phyloP scores from a whole-genome alignment of 2,888 invertebrate species.

The Cepaea hortensis region DNA sequence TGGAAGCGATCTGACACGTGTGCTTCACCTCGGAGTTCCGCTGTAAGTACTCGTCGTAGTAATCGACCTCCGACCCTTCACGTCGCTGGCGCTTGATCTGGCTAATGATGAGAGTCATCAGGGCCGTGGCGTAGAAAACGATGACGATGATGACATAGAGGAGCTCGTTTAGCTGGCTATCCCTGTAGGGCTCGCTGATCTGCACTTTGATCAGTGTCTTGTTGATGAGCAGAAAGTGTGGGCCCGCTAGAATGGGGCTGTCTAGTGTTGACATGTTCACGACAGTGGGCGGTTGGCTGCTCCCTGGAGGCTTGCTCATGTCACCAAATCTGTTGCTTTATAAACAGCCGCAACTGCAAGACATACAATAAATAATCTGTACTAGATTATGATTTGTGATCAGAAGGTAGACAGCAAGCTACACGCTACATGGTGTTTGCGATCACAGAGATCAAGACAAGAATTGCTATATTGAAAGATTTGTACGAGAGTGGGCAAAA shows the following conservation, averaged over 20 bases:
- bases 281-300: background rate
- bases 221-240: conserved; percentile 50
- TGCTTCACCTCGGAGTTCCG: conserved; percentile 64
- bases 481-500: no score
- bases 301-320: background rate
- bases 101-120: conserved; percentile 70
- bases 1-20: conserved; percentile 59
- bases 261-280: conserved; percentile 8
- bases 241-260: background rate
- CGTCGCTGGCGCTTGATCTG: conserved; percentile 67
- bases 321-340: background rate
- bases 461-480: no score
- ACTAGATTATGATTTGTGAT: no score
- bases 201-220: conserved; percentile 53
- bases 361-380: no score
- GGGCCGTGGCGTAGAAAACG: conserved; percentile 70
- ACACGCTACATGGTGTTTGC: no score
- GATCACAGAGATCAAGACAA: no score
- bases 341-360: no score
- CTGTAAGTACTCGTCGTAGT: conserved; percentile 71
- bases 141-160: conserved; percentile 71
- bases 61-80: conserved; percentile 66
- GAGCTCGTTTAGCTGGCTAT: conserved; percentile 69
- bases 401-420: no score
- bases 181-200: conserved; percentile 57